Evolutionary conservation across 2,113 vertebrate genomes (phyloP), one percentile per base, ranked within the genome.

Genomic region (Tychaedon coryphoeus): DNA sequence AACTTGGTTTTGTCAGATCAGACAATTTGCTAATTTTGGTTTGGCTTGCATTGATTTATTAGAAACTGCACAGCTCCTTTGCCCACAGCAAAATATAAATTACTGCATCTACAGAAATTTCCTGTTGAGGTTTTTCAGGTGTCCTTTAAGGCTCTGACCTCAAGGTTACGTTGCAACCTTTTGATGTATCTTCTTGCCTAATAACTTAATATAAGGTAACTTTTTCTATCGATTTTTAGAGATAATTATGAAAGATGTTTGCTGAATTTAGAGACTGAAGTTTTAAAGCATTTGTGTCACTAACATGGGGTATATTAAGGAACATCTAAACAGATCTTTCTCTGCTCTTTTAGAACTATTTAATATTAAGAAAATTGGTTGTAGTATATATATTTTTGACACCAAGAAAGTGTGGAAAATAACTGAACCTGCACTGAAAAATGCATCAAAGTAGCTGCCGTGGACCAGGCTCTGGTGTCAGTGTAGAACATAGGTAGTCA

Each of bases 11-110:
- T 96, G 93, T 97, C 92, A 93, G 73, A 74, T 90, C 81, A 93
- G 83, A 88, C 56, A 69, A 88, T 51, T 94, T 86, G 93, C 88
- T 97, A 92, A 85, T 97, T 96, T 94, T 86, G 78, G 43, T 95
- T 97, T 93, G 88, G 47, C 72, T 88, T 87, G 92, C 70, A 60
- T n/a, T 88, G 91, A 76, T 92, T 93, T 93, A 51, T 57, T 95
- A 71, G 57, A 80, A 89, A 38, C 77, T 66, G 65, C 31, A 22
- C 2, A 7, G 57, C 50, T 80, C 40, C 50, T 72, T 95, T 69
- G 91, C 94, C 80, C 51, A 50, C 51, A 95, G 92, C 90, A 65
- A 81, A 92, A 66, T 66, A 72, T 34, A 81, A 93, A 91, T 64
- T 15, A 76, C 82, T 42, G 31, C 70, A 81, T 79, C 58, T 71